Percentiles rank a stretch among this genome's conserved stretches.
Conservation (phyloP, 2,888 invertebrate genomes). For the Ephialtes manifestator region DNA sequence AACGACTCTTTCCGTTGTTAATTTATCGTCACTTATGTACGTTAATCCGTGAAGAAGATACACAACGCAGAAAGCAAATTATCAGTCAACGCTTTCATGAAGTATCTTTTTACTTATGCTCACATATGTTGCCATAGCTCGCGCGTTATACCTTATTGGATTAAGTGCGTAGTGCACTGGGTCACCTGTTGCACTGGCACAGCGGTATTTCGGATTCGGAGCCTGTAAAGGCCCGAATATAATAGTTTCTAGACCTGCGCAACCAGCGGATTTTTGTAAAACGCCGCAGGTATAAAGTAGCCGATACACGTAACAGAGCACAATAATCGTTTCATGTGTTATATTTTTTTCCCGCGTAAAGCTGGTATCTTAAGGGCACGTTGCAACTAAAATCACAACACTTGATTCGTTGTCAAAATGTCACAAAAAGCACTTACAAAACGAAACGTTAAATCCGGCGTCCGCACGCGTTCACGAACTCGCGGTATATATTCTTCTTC, state of each 20-base stretch:
- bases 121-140: constrained; percentile 2
- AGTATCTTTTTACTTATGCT: neutral
- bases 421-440: neutral
- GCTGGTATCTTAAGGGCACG: neutral
- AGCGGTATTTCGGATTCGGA: neutral
- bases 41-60: neutral
- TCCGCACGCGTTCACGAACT: constrained; percentile 9
- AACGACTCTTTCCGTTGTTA: neutral
- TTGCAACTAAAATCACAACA: neutral
- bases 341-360: neutral
- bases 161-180: neutral
- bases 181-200: constrained; percentile 2
- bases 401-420: neutral
- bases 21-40: neutral
- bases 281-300: neutral
- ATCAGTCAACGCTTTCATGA: neutral
- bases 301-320: neutral
- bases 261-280: neutral
- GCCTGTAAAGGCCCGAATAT: neutral
- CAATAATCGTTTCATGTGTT: neutral
- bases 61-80: neutral
- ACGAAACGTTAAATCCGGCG: constrained; percentile 5
- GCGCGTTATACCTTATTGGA: neutral
- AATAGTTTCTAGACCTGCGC: neutral
- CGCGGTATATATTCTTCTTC: constrained; percentile 4